phyloP scores from a whole-genome alignment of 2,797 vertebrate genomes.

The Tangara arthus region DNA sequence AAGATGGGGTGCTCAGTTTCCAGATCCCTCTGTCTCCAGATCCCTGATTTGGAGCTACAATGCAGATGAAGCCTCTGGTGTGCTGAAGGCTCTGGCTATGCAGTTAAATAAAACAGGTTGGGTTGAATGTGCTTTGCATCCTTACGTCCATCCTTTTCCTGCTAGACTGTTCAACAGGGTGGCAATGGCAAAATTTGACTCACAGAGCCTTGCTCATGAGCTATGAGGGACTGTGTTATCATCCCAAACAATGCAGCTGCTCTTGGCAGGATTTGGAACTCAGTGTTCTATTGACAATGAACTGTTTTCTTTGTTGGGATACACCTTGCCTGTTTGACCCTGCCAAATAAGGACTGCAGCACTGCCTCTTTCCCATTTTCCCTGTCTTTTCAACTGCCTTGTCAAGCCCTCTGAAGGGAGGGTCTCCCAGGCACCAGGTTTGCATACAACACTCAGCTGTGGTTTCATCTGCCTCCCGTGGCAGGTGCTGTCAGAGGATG shows the following conservation, averaged over 20 bases:
- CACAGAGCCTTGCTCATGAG: not conserved
- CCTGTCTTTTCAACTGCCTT: not conserved
- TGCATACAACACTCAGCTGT: not conserved
- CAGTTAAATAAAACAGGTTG: not conserved
- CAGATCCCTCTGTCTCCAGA: not conserved
- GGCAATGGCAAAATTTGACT: not conserved
- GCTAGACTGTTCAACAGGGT: not conserved
- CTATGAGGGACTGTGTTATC: not conserved
- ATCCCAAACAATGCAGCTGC: not conserved
- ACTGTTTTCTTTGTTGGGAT: not conserved
- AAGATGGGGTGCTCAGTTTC: not conserved
- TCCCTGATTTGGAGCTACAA: not conserved
- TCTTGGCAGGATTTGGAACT: not conserved
- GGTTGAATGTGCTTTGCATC: not conserved
- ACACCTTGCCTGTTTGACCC: not conserved
- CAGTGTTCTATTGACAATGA: not conserved
- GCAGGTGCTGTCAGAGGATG: conserved; percentile 15
- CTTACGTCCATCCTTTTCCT: not conserved
- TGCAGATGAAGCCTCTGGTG: not conserved
- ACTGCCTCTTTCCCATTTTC: not conserved
- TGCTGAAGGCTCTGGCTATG: not conserved
- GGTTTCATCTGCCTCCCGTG: not conserved
- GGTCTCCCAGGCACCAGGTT: not conserved
- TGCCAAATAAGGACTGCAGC: not conserved
- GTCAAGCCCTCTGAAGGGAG: not conserved